phyloP scores from a whole-genome alignment of 1,140 invertebrate species.

The Tetragonula clypearis region DNA sequence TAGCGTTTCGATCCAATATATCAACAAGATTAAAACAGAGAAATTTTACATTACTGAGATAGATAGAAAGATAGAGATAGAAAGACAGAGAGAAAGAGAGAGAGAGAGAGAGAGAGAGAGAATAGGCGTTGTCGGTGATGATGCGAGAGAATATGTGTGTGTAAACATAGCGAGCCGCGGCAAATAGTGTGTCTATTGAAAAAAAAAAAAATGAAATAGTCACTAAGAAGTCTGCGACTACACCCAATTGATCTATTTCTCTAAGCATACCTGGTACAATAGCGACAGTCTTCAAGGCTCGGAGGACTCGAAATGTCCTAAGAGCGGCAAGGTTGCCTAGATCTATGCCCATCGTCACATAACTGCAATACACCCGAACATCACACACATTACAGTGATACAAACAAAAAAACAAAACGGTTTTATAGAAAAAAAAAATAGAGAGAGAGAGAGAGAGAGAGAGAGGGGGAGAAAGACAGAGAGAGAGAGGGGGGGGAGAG shows the following conservation, averaged over 20 bases:
- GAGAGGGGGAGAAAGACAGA: slow-evolving; percentile 3
- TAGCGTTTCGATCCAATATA: background rate
- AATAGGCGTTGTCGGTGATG: slow-evolving; percentile 42
- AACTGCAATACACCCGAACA: slow-evolving; percentile 89
- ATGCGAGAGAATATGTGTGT: slow-evolving; percentile 48
- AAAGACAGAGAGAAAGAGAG: no score
- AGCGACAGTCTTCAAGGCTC: slow-evolving; percentile 99
- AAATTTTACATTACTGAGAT: no score
- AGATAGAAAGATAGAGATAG: no score
- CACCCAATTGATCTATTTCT: slow-evolving; percentile 69
- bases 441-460: slow-evolving; percentile 4
- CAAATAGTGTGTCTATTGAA: slow-evolving; percentile 31
- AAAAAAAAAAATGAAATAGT: slow-evolving; percentile 48
- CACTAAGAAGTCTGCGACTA: slow-evolving; percentile 62
- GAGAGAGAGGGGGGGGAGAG: background rate
- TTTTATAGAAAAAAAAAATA: slow-evolving; percentile 30
- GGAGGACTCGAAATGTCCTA: slow-evolving; percentile 98
- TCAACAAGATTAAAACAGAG: no score
- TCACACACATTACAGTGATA: slow-evolving; percentile 82
- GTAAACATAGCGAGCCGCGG: slow-evolving; percentile 48
- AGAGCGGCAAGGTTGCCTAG: slow-evolving; percentile 98
- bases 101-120: background rate
- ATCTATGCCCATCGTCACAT: slow-evolving; percentile 99
- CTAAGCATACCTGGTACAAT: slow-evolving; percentile 97
- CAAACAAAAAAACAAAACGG: slow-evolving; percentile 73